Conservation (phyloP, 2,113 vertebrate genomes). For the Cygnus atratus region DNA sequence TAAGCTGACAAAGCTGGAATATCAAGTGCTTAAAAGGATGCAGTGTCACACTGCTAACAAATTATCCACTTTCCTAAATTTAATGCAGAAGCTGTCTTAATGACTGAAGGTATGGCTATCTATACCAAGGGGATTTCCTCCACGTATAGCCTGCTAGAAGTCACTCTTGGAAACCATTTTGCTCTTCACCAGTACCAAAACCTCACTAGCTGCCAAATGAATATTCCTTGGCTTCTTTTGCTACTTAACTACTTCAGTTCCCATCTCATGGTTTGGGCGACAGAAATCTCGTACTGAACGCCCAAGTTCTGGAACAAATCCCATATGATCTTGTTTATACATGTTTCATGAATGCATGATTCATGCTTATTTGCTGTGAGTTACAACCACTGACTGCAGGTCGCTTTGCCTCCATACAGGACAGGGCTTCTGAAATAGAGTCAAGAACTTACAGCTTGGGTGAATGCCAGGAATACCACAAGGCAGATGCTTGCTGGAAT, state of each 20-base stretch:
- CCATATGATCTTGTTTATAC: not conserved
- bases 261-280: not conserved
- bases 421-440: not conserved
- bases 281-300: not conserved
- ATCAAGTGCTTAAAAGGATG: not conserved
- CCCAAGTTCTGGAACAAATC: not conserved
- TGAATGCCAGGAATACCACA: not conserved
- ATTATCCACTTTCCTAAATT: not conserved
- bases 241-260: not conserved
- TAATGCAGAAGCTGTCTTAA: not conserved
- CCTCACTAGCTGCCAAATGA: rapidly evolving
- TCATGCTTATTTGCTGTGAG: not conserved
- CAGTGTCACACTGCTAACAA: not conserved
- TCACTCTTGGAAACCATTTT: not conserved
- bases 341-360: not conserved
- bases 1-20: not conserved
- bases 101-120: not conserved
- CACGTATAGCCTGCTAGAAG: not conserved
- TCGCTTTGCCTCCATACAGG: not conserved
- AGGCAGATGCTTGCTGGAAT: not conserved
- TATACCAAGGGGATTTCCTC: not conserved
- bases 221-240: not conserved
- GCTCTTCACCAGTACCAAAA: not conserved
- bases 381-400: not conserved
- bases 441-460: not conserved